Base-by-base conservation (phyloP, 2,113 vertebrate species). In the Sphyrna mokarran region DNA sequence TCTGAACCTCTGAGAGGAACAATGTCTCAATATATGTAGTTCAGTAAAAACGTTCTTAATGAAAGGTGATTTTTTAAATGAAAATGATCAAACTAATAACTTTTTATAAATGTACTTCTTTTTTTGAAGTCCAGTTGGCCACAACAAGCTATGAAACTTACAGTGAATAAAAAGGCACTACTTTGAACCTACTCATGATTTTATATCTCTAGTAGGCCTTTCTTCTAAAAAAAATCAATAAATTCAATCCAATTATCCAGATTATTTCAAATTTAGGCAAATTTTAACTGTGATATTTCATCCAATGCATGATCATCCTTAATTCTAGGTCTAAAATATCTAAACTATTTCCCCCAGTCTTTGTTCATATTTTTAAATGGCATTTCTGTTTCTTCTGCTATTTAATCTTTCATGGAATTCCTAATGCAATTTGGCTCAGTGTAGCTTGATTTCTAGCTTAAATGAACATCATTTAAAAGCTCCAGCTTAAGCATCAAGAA, bases 361-460 rank as follows among this genome's bases (percentile, higher is more conserved):
- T 95, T 95, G 94, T 72, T 95, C 94, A 95, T 76, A 18, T 95
- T 43, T 95, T 76, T 48, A 72, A 95, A 95, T 95, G 23, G 37
- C 69, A 95, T 76, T 94, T 72, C 68, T 95, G 37, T 72, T 95
- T 95, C 69, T 72, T 43, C n/a, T 95, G 68, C 40, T 54, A 54
- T 95, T 95, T 95, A 95, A 95, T 95, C 68, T 95, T 22, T 72
- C 70, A 72, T 70, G 43, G 94, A 95, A 76, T 95, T 95, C 37
- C 68, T 95, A 95, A 95, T 95, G 94, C 70, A 95, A 95, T 95
- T 90, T 76, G 68, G 93, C 72, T 95, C 69, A 95, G 23, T 95
- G 40, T 54, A 54, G 94, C 69, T 95, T 72, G 68, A 95, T 95
- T 95, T 76, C 94, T 72, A 95, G 43, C 26, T 95, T 95, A 95